Base-by-base conservation (phyloP, 2,888 invertebrate species). In the Phyllotreta cruciferae region DNA sequence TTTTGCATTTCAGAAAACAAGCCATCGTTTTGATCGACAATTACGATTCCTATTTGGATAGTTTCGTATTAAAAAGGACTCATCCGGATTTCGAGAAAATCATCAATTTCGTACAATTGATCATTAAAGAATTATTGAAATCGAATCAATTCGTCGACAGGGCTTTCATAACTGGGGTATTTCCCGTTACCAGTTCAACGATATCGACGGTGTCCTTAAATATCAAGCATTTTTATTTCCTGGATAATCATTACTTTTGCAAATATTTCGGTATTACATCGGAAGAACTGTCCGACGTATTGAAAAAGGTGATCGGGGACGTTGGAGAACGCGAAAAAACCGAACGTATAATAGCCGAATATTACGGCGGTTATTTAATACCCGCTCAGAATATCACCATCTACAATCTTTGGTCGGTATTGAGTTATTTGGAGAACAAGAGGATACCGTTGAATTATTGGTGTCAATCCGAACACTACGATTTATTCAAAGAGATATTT, bases 381-480 rank as follows among this genome's bases (percentile, higher is more conserved):
- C 60, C 60, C n/a, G 35, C 41, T 14, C 52, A 53, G n/a, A 60
- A 60, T 52, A 14, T 37, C 1, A 41, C 35, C 3, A 52, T 60
- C 8, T 60, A 13, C 14, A 60, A 60, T 13, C 14, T 60, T 7
- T 60, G 52, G 60, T 60, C 60, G 6, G 24, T 60, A 34, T 60
- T 60, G 14, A 60, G 53, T 11, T 60, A 53, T 53, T 60, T 60
- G 10, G 60, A 60, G 5, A 60, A 60, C 37, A 60, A 53, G 53
- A 42, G 52, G 35, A 14, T 60, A 39, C 60, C 60, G 24, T 44
- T 60, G 3, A 60, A 60, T 8, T 60, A 60, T 14, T 60, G 60
- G 60, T 60, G 60, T 24, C 60, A 60, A 44, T 47, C 60, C 11
- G 60, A 60, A 50, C 60, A 60, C 37, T 60, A 60, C n/a, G 60